Conservation (phyloP, 2,888 invertebrate species). For the Cistogaster globosa region DNA sequence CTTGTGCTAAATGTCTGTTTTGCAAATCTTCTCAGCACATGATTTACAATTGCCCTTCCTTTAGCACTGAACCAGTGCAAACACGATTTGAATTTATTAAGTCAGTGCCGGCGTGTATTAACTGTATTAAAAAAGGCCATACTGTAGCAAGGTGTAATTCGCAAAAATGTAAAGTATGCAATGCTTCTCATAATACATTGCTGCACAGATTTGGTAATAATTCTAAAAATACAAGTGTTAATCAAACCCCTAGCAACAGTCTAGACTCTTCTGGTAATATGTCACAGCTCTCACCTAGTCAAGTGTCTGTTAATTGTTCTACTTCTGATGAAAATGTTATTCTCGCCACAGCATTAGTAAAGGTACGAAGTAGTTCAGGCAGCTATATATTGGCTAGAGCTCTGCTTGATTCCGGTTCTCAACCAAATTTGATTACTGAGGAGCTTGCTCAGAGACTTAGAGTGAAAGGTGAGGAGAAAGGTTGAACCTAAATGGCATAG, state of each 20-base stretch:
- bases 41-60: too few relatives aligned
- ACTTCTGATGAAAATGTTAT: neutral
- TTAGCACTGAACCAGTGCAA: neutral
- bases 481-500: conserved; percentile 2
- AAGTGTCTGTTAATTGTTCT: neutral
- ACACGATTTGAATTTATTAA: too few relatives aligned
- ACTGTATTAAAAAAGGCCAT: too few relatives aligned
- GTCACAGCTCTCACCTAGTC: neutral
- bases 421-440: conserved; percentile 10
- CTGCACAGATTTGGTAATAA: too few relatives aligned
- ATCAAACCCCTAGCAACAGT: too few relatives aligned
- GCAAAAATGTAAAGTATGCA: conserved; percentile 2
- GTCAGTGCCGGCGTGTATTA: too few relatives aligned
- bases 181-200: neutral
- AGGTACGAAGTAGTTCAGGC: conserved; percentile 6
- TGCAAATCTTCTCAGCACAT: conserved; percentile 3
- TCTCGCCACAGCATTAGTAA: neutral
- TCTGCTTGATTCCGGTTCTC: conserved; percentile 40
- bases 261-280: too few relatives aligned
- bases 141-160: conserved; percentile 17
- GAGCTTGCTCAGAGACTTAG: conserved; percentile 10
- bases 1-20: conserved; percentile 3
- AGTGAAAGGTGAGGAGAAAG: neutral
- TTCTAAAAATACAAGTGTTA: too few relatives aligned
- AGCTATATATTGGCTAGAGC: too few relatives aligned